Conservation (phyloP, 92 coral and sea anemone species). For the Parazoanthus darwini region DNA sequence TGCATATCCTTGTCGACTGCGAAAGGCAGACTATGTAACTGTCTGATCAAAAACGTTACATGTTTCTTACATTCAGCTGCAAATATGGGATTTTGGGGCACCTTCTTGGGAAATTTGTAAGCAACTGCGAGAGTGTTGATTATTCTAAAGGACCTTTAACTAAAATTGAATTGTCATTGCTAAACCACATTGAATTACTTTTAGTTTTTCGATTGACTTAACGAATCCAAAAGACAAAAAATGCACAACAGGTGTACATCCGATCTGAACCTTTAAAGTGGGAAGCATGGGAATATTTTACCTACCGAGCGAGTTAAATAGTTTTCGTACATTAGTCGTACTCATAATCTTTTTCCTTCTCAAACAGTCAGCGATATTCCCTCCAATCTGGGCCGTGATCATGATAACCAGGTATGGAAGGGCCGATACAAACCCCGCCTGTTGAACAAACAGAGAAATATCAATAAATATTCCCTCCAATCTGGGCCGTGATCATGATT, state of each 20-base stretch:
- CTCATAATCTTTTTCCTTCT: constrained; percentile 62
- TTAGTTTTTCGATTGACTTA: too few species aligned
- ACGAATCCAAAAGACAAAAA: neutral
- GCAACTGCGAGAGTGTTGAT: too few species aligned
- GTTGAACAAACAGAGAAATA: constrained; percentile 1
- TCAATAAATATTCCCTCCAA: constrained; percentile 63
- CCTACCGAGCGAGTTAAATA: constrained; percentile 83
- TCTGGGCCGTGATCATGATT: constrained; percentile 79
- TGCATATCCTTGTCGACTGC: neutral
- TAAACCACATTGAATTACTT: too few species aligned
- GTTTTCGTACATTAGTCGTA: constrained; percentile 82
- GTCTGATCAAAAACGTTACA: neutral
- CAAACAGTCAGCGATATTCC: constrained; percentile 78
- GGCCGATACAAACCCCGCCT: constrained; percentile 96
- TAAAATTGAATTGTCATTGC: too few species aligned
- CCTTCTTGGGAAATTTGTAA: too few species aligned
- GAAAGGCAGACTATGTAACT: neutral
- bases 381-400: constrained; percentile 74
- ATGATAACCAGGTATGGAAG: constrained; percentile 92
- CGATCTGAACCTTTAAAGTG: neutral
- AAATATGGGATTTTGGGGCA: too few species aligned
- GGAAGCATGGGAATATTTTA: neutral
- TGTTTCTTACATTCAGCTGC: too few species aligned
- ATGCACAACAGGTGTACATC: too few species aligned
- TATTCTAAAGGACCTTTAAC: too few species aligned